These are phyloP conservation scores for Drosophila cyrtoloma DNA, from an alignment of 2,888 invertebrate genomes.

Conservation along the genomic window DNA sequence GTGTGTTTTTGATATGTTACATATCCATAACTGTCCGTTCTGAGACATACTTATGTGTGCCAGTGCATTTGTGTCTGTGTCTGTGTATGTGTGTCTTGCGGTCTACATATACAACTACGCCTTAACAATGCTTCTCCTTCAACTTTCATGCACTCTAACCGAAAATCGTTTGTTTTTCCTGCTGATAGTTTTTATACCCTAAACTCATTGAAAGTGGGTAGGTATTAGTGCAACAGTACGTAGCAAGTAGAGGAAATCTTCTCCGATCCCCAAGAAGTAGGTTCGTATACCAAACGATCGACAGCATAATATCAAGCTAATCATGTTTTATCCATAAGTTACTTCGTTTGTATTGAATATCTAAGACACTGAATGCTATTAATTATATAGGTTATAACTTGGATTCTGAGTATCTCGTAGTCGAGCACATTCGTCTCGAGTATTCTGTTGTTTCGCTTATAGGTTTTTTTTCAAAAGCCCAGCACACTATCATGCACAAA, in stretches of 20 bases:
- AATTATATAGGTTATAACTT: not conserved
- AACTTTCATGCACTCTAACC: constrained; percentile 47
- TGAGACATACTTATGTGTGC: constrained; percentile 27
- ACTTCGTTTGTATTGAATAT: not conserved
- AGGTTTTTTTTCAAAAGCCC: constrained; percentile 37
- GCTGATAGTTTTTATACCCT: not conserved
- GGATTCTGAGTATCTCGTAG: not conserved
- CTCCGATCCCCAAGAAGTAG: fast-evolving
- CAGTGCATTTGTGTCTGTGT: constrained; percentile 32
- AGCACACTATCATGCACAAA: constrained; percentile 65
- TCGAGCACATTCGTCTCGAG: not conserved
- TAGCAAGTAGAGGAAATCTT: not conserved
- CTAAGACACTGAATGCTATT: not conserved
- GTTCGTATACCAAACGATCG: not conserved
- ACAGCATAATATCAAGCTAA: not conserved
- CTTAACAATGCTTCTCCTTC: constrained; percentile 71
- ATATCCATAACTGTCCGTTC: constrained; percentile 62
- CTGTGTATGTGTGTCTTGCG: constrained; percentile 55
- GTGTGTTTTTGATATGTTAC: constrained; percentile 39
- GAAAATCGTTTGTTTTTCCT: constrained; percentile 56
- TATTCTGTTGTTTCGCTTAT: constrained; percentile 21
- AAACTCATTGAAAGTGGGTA: not conserved
- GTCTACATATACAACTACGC: constrained; percentile 59
- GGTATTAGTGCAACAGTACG: not conserved
- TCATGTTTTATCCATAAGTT: not conserved